These are phyloP conservation scores for Drosophila sproati DNA, from an alignment of 1,140 invertebrate genomes.

Conservation along the genomic window DNA sequence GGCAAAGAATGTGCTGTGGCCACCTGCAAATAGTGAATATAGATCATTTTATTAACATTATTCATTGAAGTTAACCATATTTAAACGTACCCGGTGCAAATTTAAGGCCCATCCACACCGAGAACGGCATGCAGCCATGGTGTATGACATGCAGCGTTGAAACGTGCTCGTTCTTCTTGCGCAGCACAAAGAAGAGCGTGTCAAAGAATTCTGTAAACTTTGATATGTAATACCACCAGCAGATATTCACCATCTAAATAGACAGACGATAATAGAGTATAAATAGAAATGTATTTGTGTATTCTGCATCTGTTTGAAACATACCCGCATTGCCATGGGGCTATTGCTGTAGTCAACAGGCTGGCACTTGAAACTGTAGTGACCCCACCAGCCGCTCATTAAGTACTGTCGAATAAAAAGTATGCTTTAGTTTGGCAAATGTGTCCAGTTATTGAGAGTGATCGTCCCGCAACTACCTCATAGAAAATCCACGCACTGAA, in stretches of 20 bases:
- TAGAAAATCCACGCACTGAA: slow-evolving; percentile 97
- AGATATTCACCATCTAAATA: slow-evolving; percentile 93
- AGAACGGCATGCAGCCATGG: slow-evolving; percentile 97
- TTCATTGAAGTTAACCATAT: not conserved
- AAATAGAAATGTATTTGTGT: slow-evolving; percentile 3
- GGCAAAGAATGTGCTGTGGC: slow-evolving; percentile 96
- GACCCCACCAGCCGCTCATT: slow-evolving; percentile 93
- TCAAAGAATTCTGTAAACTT: slow-evolving; percentile 99
- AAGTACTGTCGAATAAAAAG: slow-evolving; percentile 88
- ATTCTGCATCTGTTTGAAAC: slow-evolving; percentile 66
- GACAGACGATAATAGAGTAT: slow-evolving; percentile 11
- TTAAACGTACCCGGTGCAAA: slow-evolving; percentile 92
- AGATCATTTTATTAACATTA: not conserved
- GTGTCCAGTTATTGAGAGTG: slow-evolving; percentile 1
- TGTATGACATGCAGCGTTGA: slow-evolving; percentile 97
- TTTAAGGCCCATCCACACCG: slow-evolving; percentile 97
- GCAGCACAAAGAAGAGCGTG: slow-evolving; percentile 95
- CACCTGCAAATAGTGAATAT: slow-evolving; percentile 87
- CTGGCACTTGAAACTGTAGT: slow-evolving; percentile 97
- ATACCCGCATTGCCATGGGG: slow-evolving; percentile 93
- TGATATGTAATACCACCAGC: slow-evolving; percentile 99
- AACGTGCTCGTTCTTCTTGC: slow-evolving; percentile 96
- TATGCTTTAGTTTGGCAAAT: slow-evolving; percentile 8
- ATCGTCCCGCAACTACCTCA: slow-evolving; percentile 87
- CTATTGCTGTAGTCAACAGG: slow-evolving; percentile 95